Conservation (phyloP, 1,140 invertebrate genomes). For the Hydropsyche tenuis region DNA sequence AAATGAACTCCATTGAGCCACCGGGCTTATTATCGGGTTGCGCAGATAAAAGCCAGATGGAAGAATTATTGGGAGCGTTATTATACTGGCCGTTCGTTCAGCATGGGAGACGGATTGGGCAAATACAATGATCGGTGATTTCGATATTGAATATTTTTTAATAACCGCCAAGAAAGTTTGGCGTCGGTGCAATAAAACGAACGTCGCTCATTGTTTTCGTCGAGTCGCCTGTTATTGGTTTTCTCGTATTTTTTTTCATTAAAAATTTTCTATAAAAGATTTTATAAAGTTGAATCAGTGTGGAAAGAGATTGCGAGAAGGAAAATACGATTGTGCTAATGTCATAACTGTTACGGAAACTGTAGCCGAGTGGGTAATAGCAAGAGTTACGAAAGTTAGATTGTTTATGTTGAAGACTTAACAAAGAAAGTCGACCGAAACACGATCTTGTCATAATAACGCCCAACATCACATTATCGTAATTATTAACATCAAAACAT, state of each 20-base stretch:
- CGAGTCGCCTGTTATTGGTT: no score
- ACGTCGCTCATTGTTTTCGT: no score
- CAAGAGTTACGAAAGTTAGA: slow-evolving; percentile 5
- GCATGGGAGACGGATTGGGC: not conserved
- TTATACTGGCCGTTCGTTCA: not conserved
- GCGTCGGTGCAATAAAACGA: no score
- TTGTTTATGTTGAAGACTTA: slow-evolving; percentile 2
- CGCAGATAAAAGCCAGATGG: slow-evolving; percentile 30
- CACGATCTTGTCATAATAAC: slow-evolving; percentile 4
- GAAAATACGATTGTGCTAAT: no score
- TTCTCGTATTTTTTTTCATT: no score
- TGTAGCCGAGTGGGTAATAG: no score
- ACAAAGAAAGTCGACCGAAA: slow-evolving; percentile 5
- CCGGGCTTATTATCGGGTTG: slow-evolving; percentile 30
- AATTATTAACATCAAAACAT: not conserved
- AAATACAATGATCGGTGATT: slow-evolving; percentile 13
- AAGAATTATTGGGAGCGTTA: not conserved
- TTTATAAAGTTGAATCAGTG: no score
- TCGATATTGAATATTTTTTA: not conserved
- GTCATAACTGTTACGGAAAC: no score
- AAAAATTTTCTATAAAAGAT: no score
- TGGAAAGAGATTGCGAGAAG: no score
- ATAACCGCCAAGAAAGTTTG: no score
- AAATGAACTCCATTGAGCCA: slow-evolving; percentile 38
- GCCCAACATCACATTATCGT: not conserved